phyloP scores from a whole-genome alignment of 2,113 vertebrate genomes.

The Falco punctatus region DNA sequence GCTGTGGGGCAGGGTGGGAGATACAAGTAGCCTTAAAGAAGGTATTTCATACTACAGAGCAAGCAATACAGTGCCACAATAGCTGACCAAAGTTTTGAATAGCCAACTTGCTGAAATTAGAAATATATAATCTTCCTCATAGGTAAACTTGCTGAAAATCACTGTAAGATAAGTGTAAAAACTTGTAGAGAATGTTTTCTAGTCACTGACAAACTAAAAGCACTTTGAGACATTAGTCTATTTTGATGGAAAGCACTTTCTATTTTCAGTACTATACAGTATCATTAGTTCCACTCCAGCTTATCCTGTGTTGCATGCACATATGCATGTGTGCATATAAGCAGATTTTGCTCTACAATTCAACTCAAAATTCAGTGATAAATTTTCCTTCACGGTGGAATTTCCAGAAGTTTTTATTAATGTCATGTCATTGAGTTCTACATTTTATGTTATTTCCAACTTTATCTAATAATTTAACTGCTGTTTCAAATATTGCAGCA shows the following conservation, averaged over 20 bases:
- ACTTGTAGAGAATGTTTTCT: slow-evolving; percentile 45
- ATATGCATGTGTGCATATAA: background rate
- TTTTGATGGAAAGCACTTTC: slow-evolving; percentile 55
- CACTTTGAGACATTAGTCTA: slow-evolving; percentile 69
- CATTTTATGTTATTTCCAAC: background rate
- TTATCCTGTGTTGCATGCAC: background rate
- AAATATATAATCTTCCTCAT: background rate
- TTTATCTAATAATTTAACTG: background rate
- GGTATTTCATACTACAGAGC: background rate
- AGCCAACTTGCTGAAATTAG: background rate
- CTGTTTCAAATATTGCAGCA: background rate
- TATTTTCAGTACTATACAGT: background rate
- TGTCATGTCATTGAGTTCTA: background rate
- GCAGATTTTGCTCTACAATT: background rate
- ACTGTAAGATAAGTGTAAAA: slow-evolving; percentile 69
- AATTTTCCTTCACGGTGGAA: background rate
- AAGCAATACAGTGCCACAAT: background rate
- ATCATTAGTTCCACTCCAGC: background rate
- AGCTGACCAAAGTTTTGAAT: background rate
- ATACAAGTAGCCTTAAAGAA: rapidly evolving
- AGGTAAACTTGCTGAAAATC: background rate
- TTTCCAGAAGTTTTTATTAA: background rate
- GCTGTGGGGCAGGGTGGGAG: background rate
- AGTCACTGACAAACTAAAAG: slow-evolving; percentile 41
- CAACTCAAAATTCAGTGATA: background rate